Conservation (phyloP, 2,113 vertebrate species). For the Mobula birostris region DNA sequence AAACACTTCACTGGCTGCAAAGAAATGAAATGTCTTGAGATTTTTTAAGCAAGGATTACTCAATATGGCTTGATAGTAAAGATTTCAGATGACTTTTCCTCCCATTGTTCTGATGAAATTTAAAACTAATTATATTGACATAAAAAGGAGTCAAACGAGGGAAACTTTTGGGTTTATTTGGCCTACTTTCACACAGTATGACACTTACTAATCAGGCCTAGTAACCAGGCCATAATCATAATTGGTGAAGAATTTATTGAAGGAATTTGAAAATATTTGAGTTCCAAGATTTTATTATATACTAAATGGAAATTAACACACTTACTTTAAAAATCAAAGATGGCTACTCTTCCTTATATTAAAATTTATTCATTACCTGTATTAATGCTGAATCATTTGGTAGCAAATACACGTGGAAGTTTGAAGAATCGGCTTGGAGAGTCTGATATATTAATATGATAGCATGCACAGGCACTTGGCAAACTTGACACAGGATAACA, state of each 20-base stretch:
- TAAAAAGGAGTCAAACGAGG: neutral
- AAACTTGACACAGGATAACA: constrained; percentile 17
- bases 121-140: neutral
- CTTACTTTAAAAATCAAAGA: neutral
- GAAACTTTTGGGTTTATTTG: neutral
- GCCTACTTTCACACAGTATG: neutral
- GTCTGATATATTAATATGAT: constrained; percentile 32
- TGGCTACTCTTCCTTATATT: neutral
- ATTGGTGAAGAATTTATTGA: neutral
- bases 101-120: neutral
- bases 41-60: neutral
- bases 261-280: neutral
- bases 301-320: no score
- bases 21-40: neutral
- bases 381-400: constrained; percentile 31
- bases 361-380: neutral
- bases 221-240: neutral
- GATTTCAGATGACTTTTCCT: neutral
- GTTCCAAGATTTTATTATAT: neutral
- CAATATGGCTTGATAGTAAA: neutral
- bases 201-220: neutral
- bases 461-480: constrained; percentile 19
- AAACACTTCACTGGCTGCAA: neutral
- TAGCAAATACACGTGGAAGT: neutral
- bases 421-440: constrained; percentile 8